These are phyloP conservation scores for Polyploca ridens DNA, from an alignment of 2,888 invertebrate genomes.

Conservation along the genomic window DNA sequence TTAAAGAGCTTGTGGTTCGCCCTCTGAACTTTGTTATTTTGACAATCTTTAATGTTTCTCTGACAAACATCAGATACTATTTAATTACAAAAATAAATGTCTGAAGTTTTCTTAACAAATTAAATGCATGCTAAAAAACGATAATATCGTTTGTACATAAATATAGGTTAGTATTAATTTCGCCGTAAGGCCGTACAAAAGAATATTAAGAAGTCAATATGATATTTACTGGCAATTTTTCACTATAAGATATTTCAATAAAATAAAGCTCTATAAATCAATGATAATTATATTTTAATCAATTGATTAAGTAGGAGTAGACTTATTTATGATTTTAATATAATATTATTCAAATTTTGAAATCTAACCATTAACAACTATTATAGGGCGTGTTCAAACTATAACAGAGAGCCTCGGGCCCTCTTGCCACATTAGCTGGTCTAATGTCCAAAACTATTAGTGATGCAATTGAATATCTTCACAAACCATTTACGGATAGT, in stretches of 20 bases:
- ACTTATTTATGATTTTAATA: neutral
- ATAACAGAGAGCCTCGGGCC: constrained; percentile 6
- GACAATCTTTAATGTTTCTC: too few relatives aligned
- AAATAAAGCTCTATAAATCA: neutral
- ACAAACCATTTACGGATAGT: constrained; percentile 23
- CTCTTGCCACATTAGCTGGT: constrained; percentile 32
- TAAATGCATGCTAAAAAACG: too few relatives aligned
- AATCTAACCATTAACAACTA: neutral
- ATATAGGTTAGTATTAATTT: too few relatives aligned
- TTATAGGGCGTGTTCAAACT: constrained; percentile 5
- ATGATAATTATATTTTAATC: neutral
- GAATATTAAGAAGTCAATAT: neutral
- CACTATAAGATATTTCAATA: neutral
- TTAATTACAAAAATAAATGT: neutral
- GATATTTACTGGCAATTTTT: neutral
- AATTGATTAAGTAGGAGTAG: neutral
- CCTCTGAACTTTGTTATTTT: too few relatives aligned
- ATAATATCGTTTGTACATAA: too few relatives aligned
- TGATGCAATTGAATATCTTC: constrained; percentile 34
- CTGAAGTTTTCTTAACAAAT: neutral
- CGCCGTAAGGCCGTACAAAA: too few relatives aligned
- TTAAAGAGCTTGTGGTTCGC: too few relatives aligned
- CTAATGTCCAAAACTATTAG: constrained; percentile 41
- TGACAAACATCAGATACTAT: too few relatives aligned
- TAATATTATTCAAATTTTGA: neutral